Evolutionary conservation across 2,797 vertebrate genomes (phyloP).

Genomic region (Amniataba percoides): DNA sequence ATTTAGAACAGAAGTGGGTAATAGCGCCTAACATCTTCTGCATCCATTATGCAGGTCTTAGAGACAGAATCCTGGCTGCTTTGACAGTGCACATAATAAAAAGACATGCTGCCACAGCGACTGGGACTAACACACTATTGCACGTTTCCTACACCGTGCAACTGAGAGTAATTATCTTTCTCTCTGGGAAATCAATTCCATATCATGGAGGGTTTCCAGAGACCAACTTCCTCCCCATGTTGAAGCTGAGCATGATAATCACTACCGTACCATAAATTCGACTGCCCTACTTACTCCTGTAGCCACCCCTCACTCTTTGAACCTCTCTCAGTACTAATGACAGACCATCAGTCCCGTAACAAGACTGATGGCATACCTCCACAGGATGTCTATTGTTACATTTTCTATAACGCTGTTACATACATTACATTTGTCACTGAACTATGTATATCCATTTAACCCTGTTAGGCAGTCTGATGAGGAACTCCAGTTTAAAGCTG

Average conservation of each 20-base stretch:
- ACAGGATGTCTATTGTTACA: not conserved
- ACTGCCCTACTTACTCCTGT: constrained; percentile 14
- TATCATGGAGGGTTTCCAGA: constrained; percentile 69
- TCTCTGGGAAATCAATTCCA: constrained; percentile 77
- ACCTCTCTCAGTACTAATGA: not conserved
- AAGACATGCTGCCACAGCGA: constrained; percentile 57
- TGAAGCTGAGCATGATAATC: constrained; percentile 51
- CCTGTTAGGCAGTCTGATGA: constrained; percentile 35
- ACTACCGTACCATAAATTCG: constrained; percentile 30
- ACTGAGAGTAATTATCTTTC: constrained; percentile 79
- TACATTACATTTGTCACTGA: constrained; percentile 16
- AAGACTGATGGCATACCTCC: not conserved
- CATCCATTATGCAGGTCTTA: constrained; percentile 59
- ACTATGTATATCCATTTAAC: constrained; percentile 51
- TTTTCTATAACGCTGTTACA: constrained; percentile 11
- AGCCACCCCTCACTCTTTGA: not conserved
- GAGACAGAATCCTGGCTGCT: constrained; percentile 24
- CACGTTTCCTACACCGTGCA: constrained; percentile 65
- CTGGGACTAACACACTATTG: constrained; percentile 68
- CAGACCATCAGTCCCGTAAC: constrained; percentile 3
- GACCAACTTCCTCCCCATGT: constrained; percentile 32
- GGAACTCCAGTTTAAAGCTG: constrained; percentile 18
- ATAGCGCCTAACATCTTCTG: constrained; percentile 39
- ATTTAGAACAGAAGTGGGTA: constrained; percentile 27
- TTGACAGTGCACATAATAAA: constrained; percentile 54